Conservation (phyloP, 1,140 invertebrate species). For the Ostrea denselamellosa region DNA sequence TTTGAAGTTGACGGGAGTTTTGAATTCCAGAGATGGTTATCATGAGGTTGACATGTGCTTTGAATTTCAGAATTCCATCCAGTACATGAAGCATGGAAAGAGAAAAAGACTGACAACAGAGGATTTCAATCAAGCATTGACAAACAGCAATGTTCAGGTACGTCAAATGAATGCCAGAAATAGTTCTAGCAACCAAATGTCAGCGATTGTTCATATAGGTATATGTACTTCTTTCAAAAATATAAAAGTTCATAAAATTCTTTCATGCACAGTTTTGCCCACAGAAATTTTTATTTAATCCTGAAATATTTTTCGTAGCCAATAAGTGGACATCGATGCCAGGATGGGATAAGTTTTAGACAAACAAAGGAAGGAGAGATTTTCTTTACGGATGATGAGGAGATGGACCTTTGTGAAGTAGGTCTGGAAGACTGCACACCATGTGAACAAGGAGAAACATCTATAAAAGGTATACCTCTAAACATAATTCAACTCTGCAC, state of each 20-base stretch:
- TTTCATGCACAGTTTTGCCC: too few relatives aligned
- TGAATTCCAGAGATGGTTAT: too few relatives aligned
- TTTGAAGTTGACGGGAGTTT: too few relatives aligned
- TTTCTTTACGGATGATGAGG: slow-evolving; percentile 71
- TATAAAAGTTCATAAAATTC: too few relatives aligned
- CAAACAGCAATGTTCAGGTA: slow-evolving; percentile 75
- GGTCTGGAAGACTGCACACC: slow-evolving; percentile 64
- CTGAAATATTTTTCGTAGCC: slow-evolving; percentile 58
- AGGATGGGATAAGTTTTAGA: slow-evolving; percentile 64
- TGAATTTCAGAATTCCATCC: slow-evolving; percentile 69
- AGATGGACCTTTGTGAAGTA: slow-evolving; percentile 65
- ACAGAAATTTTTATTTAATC: too few relatives aligned
- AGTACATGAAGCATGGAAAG: slow-evolving; percentile 78
- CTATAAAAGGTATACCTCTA: slow-evolving; percentile 68
- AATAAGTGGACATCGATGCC: slow-evolving; percentile 71
- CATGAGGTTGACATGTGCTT: neutral
- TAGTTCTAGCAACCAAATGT: too few relatives aligned
- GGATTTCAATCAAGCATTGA: slow-evolving; percentile 77
- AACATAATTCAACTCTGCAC: too few relatives aligned
- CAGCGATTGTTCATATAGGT: too few relatives aligned
- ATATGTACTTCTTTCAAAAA: too few relatives aligned
- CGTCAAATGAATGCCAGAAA: neutral
- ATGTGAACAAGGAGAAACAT: slow-evolving; percentile 67
- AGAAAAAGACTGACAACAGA: slow-evolving; percentile 73
- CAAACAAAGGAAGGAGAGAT: slow-evolving; percentile 71